Conservation (phyloP, 2,888 invertebrate species). For the Sabatieria punctata region DNA sequence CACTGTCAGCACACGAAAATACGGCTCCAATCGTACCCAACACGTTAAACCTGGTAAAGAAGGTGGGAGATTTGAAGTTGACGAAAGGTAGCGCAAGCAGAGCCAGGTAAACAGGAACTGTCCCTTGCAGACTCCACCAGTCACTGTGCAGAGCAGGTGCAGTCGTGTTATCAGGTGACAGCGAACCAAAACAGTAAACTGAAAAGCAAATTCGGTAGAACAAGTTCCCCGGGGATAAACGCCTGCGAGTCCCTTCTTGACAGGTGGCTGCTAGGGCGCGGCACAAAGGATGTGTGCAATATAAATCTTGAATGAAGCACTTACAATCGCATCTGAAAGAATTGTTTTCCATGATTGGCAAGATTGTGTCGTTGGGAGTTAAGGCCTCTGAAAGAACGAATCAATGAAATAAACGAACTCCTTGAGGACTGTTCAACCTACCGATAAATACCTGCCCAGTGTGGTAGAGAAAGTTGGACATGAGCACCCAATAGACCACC, state of each 20-base stretch:
- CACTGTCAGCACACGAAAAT: slow-evolving; percentile 1
- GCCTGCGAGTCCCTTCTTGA: no score
- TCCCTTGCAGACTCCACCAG: slow-evolving; percentile 51
- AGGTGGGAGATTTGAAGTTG: slow-evolving; percentile 66
- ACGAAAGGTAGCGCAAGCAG: slow-evolving; percentile 59
- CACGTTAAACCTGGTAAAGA: slow-evolving; percentile 80
- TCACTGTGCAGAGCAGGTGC: no score
- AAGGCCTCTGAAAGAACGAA: slow-evolving; percentile 18
- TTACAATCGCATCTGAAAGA: slow-evolving; percentile 26
- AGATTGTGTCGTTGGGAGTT: slow-evolving; percentile 24
- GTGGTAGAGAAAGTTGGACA: slow-evolving; percentile 74
- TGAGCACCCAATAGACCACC: slow-evolving; percentile 78
- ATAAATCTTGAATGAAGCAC: background rate
- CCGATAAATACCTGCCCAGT: slow-evolving; percentile 53
- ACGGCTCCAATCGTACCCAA: slow-evolving; percentile 46
- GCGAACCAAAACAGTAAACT: slow-evolving; percentile 5
- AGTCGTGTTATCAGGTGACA: no score
- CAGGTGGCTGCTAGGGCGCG: no score
- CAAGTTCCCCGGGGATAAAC: no score
- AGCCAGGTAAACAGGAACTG: slow-evolving; percentile 62
- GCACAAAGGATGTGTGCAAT: no score
- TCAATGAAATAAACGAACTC: no score
- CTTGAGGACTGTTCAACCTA: no score
- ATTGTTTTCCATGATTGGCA: slow-evolving; percentile 27
- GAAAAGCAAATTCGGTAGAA: slow-evolving; percentile 1